These are phyloP conservation scores for Spongilla lacustris DNA, from an alignment of 37 sponge, comb jelly and placozoan genomes.

Conservation along the genomic window DNA sequence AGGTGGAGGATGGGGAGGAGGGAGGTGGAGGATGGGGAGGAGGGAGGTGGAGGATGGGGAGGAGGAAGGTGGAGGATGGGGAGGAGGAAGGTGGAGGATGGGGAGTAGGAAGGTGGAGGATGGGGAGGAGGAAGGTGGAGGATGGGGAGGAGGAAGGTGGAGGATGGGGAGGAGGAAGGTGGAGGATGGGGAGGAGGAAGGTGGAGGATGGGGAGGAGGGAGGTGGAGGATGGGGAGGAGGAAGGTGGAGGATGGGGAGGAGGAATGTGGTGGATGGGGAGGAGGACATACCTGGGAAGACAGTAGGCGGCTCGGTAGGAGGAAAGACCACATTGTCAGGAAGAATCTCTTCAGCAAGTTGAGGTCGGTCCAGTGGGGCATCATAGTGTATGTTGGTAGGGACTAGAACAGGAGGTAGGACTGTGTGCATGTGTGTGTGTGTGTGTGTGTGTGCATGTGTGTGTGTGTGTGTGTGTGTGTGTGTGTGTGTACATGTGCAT, in stretches of 20 bases:
- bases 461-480: conserved; percentile 20
- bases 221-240: neutral
- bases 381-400: conserved; percentile 56
- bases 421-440: conserved; percentile 49
- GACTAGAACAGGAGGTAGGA: conserved; percentile 71
- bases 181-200: neutral
- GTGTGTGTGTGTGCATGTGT: conserved; percentile 15
- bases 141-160: neutral
- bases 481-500: conserved; percentile 30
- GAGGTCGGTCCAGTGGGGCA: conserved; percentile 11
- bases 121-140: neutral
- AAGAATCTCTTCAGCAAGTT: conserved; percentile 40
- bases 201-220: neutral
- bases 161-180: neutral
- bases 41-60: too few relatives aligned
- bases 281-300: conserved; percentile 8
- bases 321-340: conserved; percentile 56
- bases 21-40: neutral
- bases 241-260: neutral
- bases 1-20: neutral
- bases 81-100: neutral
- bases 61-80: neutral
- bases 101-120: neutral
- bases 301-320: conserved; percentile 26
- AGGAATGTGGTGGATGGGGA: neutral